These are phyloP conservation scores for Hycleus cichorii DNA, from an alignment of 1,140 invertebrate genomes.

Conservation along the genomic window DNA sequence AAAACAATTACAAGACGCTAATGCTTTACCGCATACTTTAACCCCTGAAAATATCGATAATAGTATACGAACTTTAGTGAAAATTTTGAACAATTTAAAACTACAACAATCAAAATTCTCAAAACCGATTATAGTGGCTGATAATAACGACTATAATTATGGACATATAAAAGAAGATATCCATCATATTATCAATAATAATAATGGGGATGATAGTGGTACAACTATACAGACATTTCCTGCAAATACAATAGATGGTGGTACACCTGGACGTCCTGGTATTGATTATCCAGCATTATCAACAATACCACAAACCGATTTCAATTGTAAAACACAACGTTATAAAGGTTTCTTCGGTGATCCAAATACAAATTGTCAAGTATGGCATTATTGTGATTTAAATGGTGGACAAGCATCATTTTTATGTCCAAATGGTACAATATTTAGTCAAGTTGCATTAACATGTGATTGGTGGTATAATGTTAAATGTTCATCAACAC, in stretches of 20 bases:
- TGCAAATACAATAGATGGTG: conserved; percentile 46
- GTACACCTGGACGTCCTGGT: conserved; percentile 67
- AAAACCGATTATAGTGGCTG: conserved; percentile 32
- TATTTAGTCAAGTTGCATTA: conserved; percentile 78
- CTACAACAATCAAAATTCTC: conserved; percentile 36
- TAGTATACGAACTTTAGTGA: conserved; percentile 66
- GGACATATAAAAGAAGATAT: conserved; percentile 8
- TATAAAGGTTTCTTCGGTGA: conserved; percentile 90
- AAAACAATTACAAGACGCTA: conserved; percentile 60
- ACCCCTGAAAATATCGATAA: conserved; percentile 68
- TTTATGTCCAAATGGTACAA: conserved; percentile 83
- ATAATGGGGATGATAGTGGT: conserved; percentile 26
- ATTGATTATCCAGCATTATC: conserved; percentile 76
- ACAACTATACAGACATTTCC: conserved; percentile 27
- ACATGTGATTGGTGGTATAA: conserved; percentile 94
- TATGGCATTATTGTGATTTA: conserved; percentile 88
- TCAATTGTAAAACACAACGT: conserved; percentile 74
- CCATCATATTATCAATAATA: conserved; percentile 19
- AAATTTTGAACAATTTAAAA: conserved; percentile 60
- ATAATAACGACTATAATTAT: conserved; percentile 3
- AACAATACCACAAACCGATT: conserved; percentile 67
- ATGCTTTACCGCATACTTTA: conserved; percentile 63
- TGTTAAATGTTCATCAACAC: conserved; percentile 71
- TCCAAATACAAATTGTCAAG: conserved; percentile 55
- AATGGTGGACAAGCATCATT: conserved; percentile 86